These are phyloP conservation scores for Tipula confusa DNA, from an alignment of 2,888 invertebrate species.

Conservation along the genomic window DNA sequence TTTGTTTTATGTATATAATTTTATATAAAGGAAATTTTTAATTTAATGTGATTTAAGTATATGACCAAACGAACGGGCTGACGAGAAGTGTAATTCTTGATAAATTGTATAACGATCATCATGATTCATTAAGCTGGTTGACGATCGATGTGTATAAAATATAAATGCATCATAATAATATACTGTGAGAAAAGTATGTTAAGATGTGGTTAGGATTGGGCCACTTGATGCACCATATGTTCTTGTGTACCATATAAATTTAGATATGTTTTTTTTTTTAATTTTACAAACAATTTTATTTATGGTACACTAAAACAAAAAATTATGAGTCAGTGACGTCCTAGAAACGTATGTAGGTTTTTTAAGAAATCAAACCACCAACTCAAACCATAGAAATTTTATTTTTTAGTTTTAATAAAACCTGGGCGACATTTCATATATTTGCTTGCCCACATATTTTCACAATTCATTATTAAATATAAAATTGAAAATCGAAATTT, in stretches of 20 bases:
- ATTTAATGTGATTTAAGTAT: constrained; percentile 14
- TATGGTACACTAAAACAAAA: not conserved
- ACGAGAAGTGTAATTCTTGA: not conserved
- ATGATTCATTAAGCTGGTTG: not conserved
- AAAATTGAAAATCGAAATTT: constrained; percentile 3
- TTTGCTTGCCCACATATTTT: constrained; percentile 8
- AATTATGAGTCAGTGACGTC: constrained; percentile 12
- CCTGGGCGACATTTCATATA: constrained; percentile 20
- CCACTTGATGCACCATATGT: not conserved
- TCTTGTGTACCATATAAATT: not conserved
- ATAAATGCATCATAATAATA: too few relatives aligned
- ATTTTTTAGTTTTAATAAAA: not conserved
- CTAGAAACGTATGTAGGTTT: not conserved
- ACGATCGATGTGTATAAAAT: not conserved
- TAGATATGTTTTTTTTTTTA: not conserved
- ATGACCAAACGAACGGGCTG: not conserved
- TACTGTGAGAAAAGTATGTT: not conserved
- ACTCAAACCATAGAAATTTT: constrained; percentile 20
- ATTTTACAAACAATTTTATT: not conserved
- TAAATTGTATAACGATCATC: not conserved
- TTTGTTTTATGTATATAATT: not conserved
- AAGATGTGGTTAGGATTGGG: not conserved
- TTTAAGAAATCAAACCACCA: constrained; percentile 9
- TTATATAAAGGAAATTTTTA: not conserved
- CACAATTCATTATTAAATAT: constrained; percentile 1